Percentiles rank a stretch among this genome's conserved stretches.
These are phyloP conservation scores for Cantharis nigra DNA, from an alignment of 2,888 invertebrate species.

Conservation along the genomic window DNA sequence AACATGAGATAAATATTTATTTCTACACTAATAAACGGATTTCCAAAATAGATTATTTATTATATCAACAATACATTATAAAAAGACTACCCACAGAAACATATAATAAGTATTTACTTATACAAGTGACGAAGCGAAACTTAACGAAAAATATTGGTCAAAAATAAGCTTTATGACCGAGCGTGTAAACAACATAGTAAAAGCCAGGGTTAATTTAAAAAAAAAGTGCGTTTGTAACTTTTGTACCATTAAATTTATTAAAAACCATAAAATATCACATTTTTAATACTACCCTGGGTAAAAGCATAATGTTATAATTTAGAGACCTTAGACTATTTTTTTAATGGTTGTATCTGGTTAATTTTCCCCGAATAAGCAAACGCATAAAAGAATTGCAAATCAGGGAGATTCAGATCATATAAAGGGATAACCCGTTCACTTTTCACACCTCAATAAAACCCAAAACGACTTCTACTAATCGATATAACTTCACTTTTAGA, in stretches of 20 bases:
- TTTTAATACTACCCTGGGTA: background rate
- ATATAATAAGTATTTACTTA: background rate
- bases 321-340: background rate
- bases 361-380: background rate
- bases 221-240: background rate
- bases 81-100: background rate
- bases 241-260: background rate
- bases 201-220: background rate
- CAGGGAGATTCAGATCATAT: background rate
- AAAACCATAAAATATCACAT: background rate
- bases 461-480: background rate
- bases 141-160: background rate
- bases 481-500: background rate
- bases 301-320: background rate
- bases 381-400: background rate
- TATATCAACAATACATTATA: background rate
- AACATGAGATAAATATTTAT: background rate
- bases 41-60: background rate
- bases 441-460: background rate
- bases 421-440: background rate
- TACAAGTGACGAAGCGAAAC: background rate
- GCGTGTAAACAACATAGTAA: background rate
- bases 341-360: background rate
- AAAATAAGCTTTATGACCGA: background rate
- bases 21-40: background rate